These are phyloP conservation scores for Melospiza melodia DNA, from an alignment of 2,113 vertebrate species.

Conservation along the genomic window DNA sequence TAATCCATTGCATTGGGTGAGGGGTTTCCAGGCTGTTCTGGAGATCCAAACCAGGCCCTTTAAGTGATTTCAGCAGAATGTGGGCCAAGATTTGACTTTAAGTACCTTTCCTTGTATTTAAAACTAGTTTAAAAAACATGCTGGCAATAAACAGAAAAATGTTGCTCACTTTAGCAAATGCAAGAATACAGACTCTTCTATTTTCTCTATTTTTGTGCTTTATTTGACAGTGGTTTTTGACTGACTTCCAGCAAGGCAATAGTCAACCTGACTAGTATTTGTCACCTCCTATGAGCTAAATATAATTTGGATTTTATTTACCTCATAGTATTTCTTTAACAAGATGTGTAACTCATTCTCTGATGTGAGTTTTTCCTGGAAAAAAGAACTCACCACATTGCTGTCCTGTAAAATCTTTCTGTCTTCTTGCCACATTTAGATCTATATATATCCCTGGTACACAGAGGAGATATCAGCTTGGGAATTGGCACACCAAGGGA, in stretches of 20 bases:
- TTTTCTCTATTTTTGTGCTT: not conserved
- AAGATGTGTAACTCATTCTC: not conserved
- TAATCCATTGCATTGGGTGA: not conserved
- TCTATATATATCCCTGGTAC: conserved; percentile 45
- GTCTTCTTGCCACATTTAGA: conserved; percentile 9
- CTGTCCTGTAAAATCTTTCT: conserved; percentile 32
- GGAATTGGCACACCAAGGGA: conserved; percentile 25
- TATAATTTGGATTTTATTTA: conserved; percentile 50
- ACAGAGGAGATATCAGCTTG: conserved; percentile 33
- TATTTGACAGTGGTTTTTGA: conserved; percentile 11
- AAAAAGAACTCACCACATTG: not conserved
- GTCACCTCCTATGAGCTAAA: conserved; percentile 41
- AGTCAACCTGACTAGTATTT: conserved; percentile 13
- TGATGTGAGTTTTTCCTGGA: conserved; percentile 19
- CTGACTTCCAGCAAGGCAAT: conserved; percentile 16
- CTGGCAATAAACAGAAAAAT: not conserved
- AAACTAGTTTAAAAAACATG: not conserved
- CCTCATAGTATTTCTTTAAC: conserved; percentile 32
- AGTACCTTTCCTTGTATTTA: not conserved
- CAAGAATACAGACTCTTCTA: not conserved
- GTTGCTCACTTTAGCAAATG: not conserved
- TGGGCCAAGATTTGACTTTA: not conserved
- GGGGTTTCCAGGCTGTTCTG: not conserved
- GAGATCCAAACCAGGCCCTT: not conserved
- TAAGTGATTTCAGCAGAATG: not conserved